phyloP scores from a whole-genome alignment of 2,797 vertebrate species.

The Bovichtus diacanthus region DNA sequence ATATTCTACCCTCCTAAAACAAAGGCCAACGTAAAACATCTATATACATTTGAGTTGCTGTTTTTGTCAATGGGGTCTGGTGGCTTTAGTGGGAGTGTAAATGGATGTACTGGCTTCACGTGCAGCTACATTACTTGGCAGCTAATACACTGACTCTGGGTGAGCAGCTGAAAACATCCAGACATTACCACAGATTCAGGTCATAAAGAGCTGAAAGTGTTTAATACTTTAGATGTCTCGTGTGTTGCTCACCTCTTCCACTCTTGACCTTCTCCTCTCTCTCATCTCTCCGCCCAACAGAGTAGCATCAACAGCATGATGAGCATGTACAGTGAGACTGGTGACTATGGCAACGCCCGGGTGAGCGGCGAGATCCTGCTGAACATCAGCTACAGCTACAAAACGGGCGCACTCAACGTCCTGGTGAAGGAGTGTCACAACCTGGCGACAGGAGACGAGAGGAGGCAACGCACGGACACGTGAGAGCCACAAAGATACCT shows the following conservation, averaged over 20 bases:
- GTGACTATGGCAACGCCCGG: constrained; percentile 95
- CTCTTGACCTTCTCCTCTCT: constrained; percentile 24
- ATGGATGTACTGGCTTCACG: too few relatives aligned
- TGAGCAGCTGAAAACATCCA: too few relatives aligned
- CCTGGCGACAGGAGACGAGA: constrained; percentile 94
- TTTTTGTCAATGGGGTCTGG: too few relatives aligned
- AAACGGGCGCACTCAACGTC: constrained; percentile 94
- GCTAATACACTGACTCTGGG: too few relatives aligned
- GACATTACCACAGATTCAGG: too few relatives aligned
- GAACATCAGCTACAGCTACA: constrained; percentile 95
- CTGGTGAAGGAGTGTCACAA: constrained; percentile 95
- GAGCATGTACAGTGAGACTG: constrained; percentile 97
- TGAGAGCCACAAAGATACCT: constrained; percentile 79
- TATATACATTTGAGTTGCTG: too few relatives aligned
- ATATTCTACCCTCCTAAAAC: not conserved
- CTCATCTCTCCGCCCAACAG: constrained; percentile 76
- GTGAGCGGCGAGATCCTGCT: constrained; percentile 97
- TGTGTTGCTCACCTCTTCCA: not conserved
- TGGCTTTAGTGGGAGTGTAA: too few relatives aligned
- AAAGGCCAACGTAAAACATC: not conserved
- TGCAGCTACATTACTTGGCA: too few relatives aligned
- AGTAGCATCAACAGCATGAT: constrained; percentile 97
- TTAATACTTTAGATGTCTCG: not conserved
- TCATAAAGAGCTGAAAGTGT: too few relatives aligned
- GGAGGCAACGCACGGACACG: constrained; percentile 94